Evolutionary conservation across 1,140 invertebrate genomes (phyloP), one percentile per base, ranked within the genome.

Genomic region (Adoxophyes honmai): DNA sequence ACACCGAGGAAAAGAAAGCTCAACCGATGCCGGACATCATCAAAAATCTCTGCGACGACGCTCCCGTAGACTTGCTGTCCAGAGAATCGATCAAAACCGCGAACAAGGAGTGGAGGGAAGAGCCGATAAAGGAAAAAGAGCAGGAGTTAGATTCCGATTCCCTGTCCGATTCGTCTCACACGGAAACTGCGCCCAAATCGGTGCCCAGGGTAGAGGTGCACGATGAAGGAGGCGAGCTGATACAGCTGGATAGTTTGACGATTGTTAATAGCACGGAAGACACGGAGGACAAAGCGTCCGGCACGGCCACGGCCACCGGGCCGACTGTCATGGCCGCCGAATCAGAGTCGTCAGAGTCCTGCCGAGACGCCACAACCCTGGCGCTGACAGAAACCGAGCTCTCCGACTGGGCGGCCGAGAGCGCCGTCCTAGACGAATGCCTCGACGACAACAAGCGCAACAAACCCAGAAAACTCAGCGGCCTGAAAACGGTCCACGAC

Each of bases 361-460:
- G 92, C 54, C 91, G 90, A 15, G 93, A 94, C 18, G 89, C 92
- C 0, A 92, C 92, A 0, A 93, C 93, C 0, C 91, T 93, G 10
- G 94, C 92, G 0, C 83, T 95, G 8, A 96, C 95, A 0, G 96
- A 97, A 80, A 96, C 95, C 0, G 95, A 96, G 75, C 84, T 96
- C 8, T 96, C 95, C 0, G 95, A 97, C 78, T 96, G 95, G 95
- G 95, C 94, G 0, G 91, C 93, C 0, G 95, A 96, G 64, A 93
- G 93, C 62, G 93, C 92, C 13, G 94, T 94, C 0, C 92, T 94
- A 1, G 94, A 95, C 59, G 94, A 95, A 70, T 90, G 95, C 48
- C 91, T 62, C 13, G 66, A 77, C 18, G 77, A 84, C 4, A 81
- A 84, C 5, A 78, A 70, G 8, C 66, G 52, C 14, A 81, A 78